Base-by-base conservation (phyloP, 2,797 vertebrate species). In the Eutrigla gurnardus region DNA sequence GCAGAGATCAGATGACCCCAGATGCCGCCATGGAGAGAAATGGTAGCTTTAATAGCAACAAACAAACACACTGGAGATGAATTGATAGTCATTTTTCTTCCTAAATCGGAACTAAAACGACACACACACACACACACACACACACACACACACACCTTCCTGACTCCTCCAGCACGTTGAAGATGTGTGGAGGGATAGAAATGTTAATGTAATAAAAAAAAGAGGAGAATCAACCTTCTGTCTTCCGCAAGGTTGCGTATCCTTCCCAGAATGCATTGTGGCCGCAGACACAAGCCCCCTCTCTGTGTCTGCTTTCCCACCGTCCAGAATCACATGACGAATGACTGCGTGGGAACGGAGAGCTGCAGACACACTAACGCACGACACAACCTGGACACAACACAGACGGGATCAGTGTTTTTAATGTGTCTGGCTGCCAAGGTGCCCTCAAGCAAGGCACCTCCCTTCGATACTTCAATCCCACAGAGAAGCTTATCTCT, bases 151-250 rank as follows among this genome's bases (percentile, higher is more conserved):
- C 75, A 82, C 70, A 66, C 83, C 53, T 65, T 74, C 66, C 53
- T 39, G 52, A 53, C 64, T 63, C 42, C 63, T 39, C 35, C 36
- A 18, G 73, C 11, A 12, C 25, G 25, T 46, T 35, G 40, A 8
- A 46, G 74, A 70, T 8, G 36, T 53, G 71, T 15, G 32, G 6
- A 57, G n/a, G 70, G 63, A 50, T 64, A 70, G 18, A 83, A 74
- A 81, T 71, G 75, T 81, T 83, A 71, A 86, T 59, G 45, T 62
- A 77, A 83, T 86, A 80, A 76, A 49, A 33, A 9, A 25, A 54
- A 35, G 6, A 9, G 37, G 37, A 75, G 67, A 83, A 86, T 78
- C 66, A 0, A 65, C 43, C 62, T 9, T 80, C 79, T 84, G 82
- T 87, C 65, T 55, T 75, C 17, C 35, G 15, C 58, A 3, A 76